Base-by-base conservation (phyloP, 2,888 invertebrate species). In the Zootermopsis nevadensis region DNA sequence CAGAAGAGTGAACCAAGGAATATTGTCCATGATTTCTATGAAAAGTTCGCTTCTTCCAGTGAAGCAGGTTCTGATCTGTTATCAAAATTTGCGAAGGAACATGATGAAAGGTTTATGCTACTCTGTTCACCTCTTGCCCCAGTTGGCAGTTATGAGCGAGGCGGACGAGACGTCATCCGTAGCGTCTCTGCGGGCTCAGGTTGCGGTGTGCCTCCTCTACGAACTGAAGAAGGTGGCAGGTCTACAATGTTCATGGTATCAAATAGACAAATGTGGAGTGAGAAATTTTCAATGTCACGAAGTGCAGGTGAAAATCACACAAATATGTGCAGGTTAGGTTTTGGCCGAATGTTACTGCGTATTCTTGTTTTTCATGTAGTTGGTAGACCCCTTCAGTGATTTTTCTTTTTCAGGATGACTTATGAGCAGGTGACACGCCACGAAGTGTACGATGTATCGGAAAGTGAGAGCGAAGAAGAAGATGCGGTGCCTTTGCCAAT, bases 391-490 rank as follows among this genome's bases (percentile, higher is more conserved):
- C 15, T 1, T 48, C 4, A 48, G 4, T 48, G 19, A 48, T 48
- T 48, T 19, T 48, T 48, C 19, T 48, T 19, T 48, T 15, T 19
- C 48, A 48, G 15, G 19, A 19, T 83, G 66, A 83, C 76, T 67
- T 81, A 82, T 38, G 82, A 82, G 33, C 83, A 83, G 67, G 81
- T 86, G 8, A 82, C 86, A 67, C 85, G 86, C 33, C 82, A 86
- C 27, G 88, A 89, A 84, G 87, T 89, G 38, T 90, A 89, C 84
- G 89, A 88, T 30, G 87, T 89, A 48, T 90, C 90, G 81, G 91
- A 91, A 86, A 90, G 90, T 15, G 91, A 91, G 83, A 91, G 90
- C 85, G 91, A 91, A 38, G 91, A 91, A 83, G 91, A 91, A 81
- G 88, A 88, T 22, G 85, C 85, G 48, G 84, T 83, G 77, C 80